Evolutionary conservation across 2,888 invertebrate genomes (phyloP).

Genomic region (Trichacis sp.): DNA sequence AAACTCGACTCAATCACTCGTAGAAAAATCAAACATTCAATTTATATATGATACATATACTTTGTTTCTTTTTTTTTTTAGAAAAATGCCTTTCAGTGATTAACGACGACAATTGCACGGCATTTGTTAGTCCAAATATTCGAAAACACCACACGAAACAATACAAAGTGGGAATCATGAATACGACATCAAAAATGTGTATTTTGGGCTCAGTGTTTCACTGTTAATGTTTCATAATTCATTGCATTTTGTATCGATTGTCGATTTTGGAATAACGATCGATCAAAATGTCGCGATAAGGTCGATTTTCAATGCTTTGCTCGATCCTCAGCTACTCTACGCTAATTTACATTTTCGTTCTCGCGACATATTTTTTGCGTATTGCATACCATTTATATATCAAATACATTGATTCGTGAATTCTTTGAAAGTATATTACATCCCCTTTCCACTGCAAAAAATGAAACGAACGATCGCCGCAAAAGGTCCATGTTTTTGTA

Average conservation of each 20-base stretch:
- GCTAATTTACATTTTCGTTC: slow-evolving; percentile 32
- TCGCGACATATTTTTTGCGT: slow-evolving; percentile 8
- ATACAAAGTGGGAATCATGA: slow-evolving; percentile 22
- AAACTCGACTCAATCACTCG: slow-evolving; percentile 9
- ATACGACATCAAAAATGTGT: slow-evolving; percentile 20
- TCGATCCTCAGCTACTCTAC: not conserved
- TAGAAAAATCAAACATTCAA: slow-evolving; percentile 9
- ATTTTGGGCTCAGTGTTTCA: too few relatives aligned
- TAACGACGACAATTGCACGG: not conserved
- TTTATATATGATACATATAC: not conserved
- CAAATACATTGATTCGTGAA: too few relatives aligned
- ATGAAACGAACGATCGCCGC: not conserved
- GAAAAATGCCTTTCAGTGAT: not conserved
- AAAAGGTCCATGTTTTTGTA: not conserved
- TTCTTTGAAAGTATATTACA: too few relatives aligned
- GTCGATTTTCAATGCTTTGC: too few relatives aligned
- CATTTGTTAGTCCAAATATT: not conserved
- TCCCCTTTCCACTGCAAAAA: too few relatives aligned
- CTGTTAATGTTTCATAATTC: too few relatives aligned
- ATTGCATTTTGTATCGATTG: not conserved
- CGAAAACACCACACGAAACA: slow-evolving; percentile 8
- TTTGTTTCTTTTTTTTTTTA: not conserved
- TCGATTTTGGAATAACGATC: not conserved
- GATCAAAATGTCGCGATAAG: too few relatives aligned
- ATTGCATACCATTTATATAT: slow-evolving; percentile 22